Evolutionary conservation across 2,888 invertebrate species (phyloP), one percentile per base, ranked within the genome.

Genomic region (Drosophila tanythrix): DNA sequence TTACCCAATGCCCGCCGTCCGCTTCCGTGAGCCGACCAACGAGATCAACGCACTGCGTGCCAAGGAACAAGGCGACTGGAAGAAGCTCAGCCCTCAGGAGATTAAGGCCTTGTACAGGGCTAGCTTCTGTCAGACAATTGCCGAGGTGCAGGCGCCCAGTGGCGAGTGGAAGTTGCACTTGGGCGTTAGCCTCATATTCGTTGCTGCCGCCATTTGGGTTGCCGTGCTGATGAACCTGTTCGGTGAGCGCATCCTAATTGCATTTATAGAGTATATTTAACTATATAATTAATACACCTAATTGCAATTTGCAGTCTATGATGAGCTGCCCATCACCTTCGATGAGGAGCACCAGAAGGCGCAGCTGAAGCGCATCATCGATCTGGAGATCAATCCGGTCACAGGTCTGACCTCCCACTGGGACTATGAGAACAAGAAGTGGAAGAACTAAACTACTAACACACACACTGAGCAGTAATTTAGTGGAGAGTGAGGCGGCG

Each of bases 51-150:
- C 95, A 18, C 94, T 99, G 78, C 95, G 97, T 73, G 96, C 97
- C 87, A 99, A 99, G 93, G 99, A 99, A 92, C 97, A 96, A 94
- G 97, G 97, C n/a, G 99, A 99, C 93, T 99, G 99, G 99, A 97
- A 96, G 91, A 96, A 97, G 88, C 93, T 99, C 76, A 95, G 97
- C 11, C 76, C 96, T 0, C 97, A 98, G 74, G 99, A 99, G 92
- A 99, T 99, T 94, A 99, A 99, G 94, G 95, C 95, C 0, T 93
- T 99, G 52, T 99, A 99, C 94, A 95, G 99, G 82, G 96, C 97
- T 4, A 97, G 97, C 81, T 99, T 97, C 94, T 96, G 99, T 89
- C 97, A 98, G 93, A 99, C 99, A 21, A 97, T 97, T 92, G 95
- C 97, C 5, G 99, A 99, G 94, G 95, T 99, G 93, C 94, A 96